These are phyloP conservation scores for Podarcis muralis DNA, from an alignment of 2,113 vertebrate species.

Conservation along the genomic window DNA sequence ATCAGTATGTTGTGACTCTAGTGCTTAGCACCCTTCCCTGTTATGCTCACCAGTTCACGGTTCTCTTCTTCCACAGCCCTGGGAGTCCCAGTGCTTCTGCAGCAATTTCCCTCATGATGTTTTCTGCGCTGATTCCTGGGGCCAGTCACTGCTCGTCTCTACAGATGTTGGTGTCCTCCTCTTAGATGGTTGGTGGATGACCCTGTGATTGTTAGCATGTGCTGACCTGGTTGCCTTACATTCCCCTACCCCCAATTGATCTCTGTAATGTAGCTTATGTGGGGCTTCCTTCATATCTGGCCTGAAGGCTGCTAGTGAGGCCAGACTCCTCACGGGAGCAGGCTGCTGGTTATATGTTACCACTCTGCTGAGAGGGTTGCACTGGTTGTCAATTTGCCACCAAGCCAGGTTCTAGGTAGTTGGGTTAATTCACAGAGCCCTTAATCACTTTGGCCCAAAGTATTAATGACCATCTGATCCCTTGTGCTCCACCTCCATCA, in stretches of 20 bases:
- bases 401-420: too few relatives aligned
- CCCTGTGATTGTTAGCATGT: background rate
- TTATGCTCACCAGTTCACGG: conserved; percentile 57
- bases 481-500: too few relatives aligned
- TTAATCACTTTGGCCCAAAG: too few relatives aligned
- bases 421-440: too few relatives aligned
- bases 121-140: conserved; percentile 95
- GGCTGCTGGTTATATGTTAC: too few relatives aligned
- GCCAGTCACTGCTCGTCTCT: conserved; percentile 91
- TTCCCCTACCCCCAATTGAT: background rate
- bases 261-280: too few relatives aligned
- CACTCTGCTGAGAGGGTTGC: too few relatives aligned
- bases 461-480: too few relatives aligned
- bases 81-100: conserved; percentile 97
- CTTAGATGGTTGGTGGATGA: conserved; percentile 81
- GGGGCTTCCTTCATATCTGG: too few relatives aligned
- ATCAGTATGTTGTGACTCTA: conserved; percentile 45
- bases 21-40: conserved; percentile 20
- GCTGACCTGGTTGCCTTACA: background rate
- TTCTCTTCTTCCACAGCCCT: conserved; percentile 83
- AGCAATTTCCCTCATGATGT: conserved; percentile 92
- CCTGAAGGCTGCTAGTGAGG: too few relatives aligned
- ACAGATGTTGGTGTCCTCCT: conserved; percentile 93
- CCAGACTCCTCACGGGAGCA: too few relatives aligned
- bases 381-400: too few relatives aligned